Evolutionary conservation across 2,888 invertebrate species (phyloP).

Genomic region (Sminthurinus aureus): DNA sequence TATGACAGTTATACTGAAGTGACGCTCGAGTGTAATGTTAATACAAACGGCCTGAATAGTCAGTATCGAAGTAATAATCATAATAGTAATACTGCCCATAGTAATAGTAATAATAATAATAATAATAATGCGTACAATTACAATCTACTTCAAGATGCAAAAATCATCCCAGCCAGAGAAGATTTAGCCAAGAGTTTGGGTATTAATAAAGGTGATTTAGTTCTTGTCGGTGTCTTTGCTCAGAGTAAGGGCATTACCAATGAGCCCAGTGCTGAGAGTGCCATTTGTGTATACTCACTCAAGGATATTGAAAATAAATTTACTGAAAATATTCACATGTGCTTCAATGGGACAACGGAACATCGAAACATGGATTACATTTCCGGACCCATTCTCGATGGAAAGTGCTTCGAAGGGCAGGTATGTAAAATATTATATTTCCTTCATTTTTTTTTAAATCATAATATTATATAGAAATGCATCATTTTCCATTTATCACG

Average conservation of each 20-base stretch:
- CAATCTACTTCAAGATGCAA: constrained; percentile 92
- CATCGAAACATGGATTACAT: constrained; percentile 91
- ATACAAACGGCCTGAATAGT: constrained; percentile 67
- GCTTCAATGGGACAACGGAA: constrained; percentile 93
- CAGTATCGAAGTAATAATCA: constrained; percentile 36
- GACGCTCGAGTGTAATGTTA: constrained; percentile 84
- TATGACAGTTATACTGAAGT: constrained; percentile 98
- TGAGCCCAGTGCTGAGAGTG: constrained; percentile 83
- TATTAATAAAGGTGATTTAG: constrained; percentile 78
- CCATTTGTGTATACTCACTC: constrained; percentile 91
- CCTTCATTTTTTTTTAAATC: not conserved
- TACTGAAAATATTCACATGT: constrained; percentile 96
- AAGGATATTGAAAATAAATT: constrained; percentile 91
- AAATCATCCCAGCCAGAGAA: constrained; percentile 83
- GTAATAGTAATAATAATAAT: constrained; percentile 65
- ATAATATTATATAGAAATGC: not conserved
- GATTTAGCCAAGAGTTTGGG: constrained; percentile 83
- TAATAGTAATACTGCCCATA: constrained; percentile 68
- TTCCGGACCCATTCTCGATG: constrained; percentile 89
- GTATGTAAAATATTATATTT: constrained; percentile 64
- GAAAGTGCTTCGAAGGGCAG: constrained; percentile 87
- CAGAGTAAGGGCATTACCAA: constrained; percentile 86
- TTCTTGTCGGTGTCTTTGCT: constrained; percentile 88
- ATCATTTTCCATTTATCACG: not conserved
- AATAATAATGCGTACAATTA: constrained; percentile 69